Evolutionary conservation across 2,888 invertebrate species (phyloP).

Genomic region (Pachliopta kotzebuea): DNA sequence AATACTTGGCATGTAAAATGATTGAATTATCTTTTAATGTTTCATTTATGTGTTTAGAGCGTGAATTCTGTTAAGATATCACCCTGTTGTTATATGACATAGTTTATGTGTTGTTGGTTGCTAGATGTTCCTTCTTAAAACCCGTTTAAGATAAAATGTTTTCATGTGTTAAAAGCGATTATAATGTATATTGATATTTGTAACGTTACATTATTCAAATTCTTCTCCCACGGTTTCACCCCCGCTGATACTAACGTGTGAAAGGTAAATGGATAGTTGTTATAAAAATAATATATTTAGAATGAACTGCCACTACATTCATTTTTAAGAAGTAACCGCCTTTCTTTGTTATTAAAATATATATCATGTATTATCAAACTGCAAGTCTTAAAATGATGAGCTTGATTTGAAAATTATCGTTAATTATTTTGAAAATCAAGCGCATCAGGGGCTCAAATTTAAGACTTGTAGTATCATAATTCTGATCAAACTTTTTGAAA

Average conservation of each 20-base stretch:
- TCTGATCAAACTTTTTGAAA: not conserved
- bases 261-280: constrained; percentile 12
- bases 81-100: constrained; percentile 26
- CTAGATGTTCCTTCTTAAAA: constrained; percentile 26
- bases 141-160: not conserved
- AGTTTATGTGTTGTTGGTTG: constrained; percentile 29
- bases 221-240: constrained; percentile 4
- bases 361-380: constrained; percentile 16
- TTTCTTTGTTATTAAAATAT: not conserved
- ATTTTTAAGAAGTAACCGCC: constrained; percentile 15
- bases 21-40: constrained; percentile 49
- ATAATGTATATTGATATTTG: constrained; percentile 12
- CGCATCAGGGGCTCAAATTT: constrained; percentile 15
- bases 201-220: constrained; percentile 26
- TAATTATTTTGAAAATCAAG: not conserved
- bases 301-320: constrained; percentile 18
- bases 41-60: constrained; percentile 27
- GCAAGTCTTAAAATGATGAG: constrained; percentile 6
- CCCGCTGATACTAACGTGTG: constrained; percentile 10
- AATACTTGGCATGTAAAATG: constrained; percentile 51
- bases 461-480: constrained; percentile 25
- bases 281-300: constrained; percentile 17
- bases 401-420: not conserved
- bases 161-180: constrained; percentile 17
- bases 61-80: constrained; percentile 21